Conservation (phyloP, 2,888 invertebrate species). For the Helleia helle region DNA sequence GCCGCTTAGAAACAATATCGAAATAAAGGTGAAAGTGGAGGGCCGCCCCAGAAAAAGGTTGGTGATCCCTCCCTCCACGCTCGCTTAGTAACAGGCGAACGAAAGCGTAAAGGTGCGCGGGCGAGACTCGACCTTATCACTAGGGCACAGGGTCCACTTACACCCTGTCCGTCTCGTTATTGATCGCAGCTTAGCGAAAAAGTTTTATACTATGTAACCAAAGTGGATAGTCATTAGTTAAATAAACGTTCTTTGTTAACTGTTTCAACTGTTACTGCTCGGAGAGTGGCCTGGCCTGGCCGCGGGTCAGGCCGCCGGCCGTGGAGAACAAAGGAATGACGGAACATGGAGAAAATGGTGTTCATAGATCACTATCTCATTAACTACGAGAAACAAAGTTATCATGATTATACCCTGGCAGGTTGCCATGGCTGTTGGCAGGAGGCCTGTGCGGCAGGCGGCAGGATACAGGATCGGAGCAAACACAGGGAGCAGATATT, state of each 20-base stretch:
- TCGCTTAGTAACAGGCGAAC: constrained; percentile 64
- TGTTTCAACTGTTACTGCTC: constrained; percentile 6
- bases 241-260: constrained; percentile 12
- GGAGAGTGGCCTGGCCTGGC: neutral
- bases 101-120: constrained; percentile 38
- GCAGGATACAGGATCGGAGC: no score
- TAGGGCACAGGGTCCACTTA: neutral
- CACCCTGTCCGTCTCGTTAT: constrained; percentile 33
- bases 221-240: constrained; percentile 18
- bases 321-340: no score
- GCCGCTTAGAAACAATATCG: constrained; percentile 6
- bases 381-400: no score
- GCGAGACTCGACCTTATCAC: constrained; percentile 23
- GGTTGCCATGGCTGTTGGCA: no score
- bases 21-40: constrained; percentile 51
- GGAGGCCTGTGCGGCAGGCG: no score
- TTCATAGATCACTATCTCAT: no score
- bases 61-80: constrained; percentile 42
- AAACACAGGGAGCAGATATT: no score
- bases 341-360: no score
- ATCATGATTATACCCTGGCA: no score
- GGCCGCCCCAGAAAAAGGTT: constrained; percentile 62
- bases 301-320: neutral
- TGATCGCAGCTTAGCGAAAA: constrained; percentile 67
- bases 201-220: constrained; percentile 34